These are phyloP conservation scores for Oxyruncus cristatus DNA, from an alignment of 2,113 vertebrate genomes.

Conservation along the genomic window DNA sequence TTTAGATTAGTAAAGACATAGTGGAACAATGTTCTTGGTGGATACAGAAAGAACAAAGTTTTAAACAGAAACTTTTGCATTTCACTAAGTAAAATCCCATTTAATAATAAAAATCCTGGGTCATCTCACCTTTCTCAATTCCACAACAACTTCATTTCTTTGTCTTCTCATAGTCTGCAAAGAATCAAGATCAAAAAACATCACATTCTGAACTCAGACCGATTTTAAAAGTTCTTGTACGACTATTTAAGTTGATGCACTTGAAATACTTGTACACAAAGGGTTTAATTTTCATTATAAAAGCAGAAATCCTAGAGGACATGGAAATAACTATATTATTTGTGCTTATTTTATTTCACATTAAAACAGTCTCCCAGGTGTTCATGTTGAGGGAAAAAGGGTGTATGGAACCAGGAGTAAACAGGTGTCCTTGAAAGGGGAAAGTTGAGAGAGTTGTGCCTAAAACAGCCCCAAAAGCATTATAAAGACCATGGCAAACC, in stretches of 20 bases:
- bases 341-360: not conserved
- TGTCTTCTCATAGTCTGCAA: constrained; percentile 97
- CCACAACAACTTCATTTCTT: constrained; percentile 97
- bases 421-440: not conserved
- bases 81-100: not conserved
- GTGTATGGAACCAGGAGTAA: not conserved
- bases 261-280: not conserved
- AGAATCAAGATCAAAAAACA: not conserved
- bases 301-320: not conserved
- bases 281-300: not conserved
- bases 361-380: not conserved
- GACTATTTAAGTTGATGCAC: not conserved
- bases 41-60: not conserved
- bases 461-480: not conserved
- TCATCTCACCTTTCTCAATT: constrained; percentile 91
- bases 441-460: not conserved
- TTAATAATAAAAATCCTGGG: not conserved
- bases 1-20: not conserved
- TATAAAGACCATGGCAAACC: not conserved
- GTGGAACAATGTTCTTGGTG: not conserved
- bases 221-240: not conserved
- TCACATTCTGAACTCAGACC: not conserved
- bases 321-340: not conserved
- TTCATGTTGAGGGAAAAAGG: not conserved
- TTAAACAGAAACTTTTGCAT: not conserved